A percentile compares a stretch with the other conserved stretches of the same genome.
These are phyloP conservation scores for Scrobipalpa atriplicella DNA, from an alignment of 2,888 invertebrate species.

Conservation along the genomic window DNA sequence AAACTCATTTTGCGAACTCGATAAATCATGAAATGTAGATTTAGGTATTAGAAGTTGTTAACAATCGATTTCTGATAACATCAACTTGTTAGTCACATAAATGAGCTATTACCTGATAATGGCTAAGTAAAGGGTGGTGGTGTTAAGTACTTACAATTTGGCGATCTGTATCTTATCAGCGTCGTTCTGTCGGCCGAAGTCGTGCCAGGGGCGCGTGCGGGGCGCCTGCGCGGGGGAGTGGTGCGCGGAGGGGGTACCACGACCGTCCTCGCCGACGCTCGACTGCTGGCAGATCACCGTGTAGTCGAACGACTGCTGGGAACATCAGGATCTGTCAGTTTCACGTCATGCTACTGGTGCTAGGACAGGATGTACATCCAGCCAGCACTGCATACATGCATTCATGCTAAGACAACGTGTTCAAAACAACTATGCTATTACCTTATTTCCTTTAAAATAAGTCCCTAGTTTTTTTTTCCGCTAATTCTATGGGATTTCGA, in stretches of 20 bases:
- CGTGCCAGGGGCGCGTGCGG: slow-evolving; percentile 95
- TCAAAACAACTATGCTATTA: neutral
- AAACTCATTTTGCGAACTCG: neutral
- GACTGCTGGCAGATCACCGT: slow-evolving; percentile 92
- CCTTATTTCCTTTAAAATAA: too few species aligned
- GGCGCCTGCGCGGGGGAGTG: slow-evolving; percentile 84
- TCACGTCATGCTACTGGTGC: neutral
- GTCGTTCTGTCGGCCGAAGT: slow-evolving; percentile 96
- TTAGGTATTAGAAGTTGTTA: neutral
- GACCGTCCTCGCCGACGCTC: slow-evolving; percentile 80
- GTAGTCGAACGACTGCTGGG: slow-evolving; percentile 93
- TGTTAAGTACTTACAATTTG: slow-evolving; percentile 95
- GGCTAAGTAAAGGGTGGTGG: neutral
- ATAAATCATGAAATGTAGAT: too few species aligned
- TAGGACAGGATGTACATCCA: neutral
- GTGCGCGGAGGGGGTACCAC: slow-evolving; percentile 84
- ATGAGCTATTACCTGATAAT: neutral
- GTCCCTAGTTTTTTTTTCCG: too few species aligned
- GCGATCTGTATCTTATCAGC: slow-evolving; percentile 98
- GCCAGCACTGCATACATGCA: neutral
- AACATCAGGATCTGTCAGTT: slow-evolving; percentile 24
- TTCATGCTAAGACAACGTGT: neutral
- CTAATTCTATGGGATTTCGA: too few species aligned
- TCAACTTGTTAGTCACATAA: neutral
- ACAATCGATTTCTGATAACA: neutral